Evolutionary conservation across 2,113 vertebrate species (phyloP).

Genomic region (Charina bottae): DNA sequence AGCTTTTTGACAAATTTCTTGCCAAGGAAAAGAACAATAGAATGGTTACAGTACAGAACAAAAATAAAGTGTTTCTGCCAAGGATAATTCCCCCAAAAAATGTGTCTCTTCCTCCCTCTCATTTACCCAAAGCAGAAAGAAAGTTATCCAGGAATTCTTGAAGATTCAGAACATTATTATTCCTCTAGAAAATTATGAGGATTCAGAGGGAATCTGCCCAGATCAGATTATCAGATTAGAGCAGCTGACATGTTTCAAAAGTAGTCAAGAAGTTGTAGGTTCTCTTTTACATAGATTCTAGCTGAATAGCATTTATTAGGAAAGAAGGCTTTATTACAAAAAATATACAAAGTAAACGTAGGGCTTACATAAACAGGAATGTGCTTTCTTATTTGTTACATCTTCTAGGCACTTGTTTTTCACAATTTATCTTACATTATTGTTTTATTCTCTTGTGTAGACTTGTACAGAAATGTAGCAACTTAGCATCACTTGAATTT

Average conservation of each 20-base stretch:
- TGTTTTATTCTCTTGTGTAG: background rate
- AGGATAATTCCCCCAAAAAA: background rate
- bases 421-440: background rate
- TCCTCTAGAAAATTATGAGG: background rate
- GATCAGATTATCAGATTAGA: background rate
- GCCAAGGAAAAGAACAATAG: background rate
- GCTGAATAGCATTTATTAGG: background rate
- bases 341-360: background rate
- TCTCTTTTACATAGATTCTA: background rate
- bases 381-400: background rate
- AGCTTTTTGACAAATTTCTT: constrained; percentile 3
- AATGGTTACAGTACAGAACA: background rate
- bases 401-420: background rate
- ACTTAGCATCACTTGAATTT: background rate
- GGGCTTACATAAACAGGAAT: background rate
- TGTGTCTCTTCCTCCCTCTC: background rate
- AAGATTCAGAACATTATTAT: background rate
- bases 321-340: background rate
- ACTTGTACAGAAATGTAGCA: background rate
- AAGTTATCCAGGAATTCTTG: background rate
- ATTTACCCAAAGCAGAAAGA: background rate
- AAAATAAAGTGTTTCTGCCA: background rate
- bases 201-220: background rate
- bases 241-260: background rate
- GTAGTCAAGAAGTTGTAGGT: background rate